Evolutionary conservation across 2,113 vertebrate species (phyloP), one percentile per base, ranked within the genome.

Genomic region (Trogon melanurus): DNA sequence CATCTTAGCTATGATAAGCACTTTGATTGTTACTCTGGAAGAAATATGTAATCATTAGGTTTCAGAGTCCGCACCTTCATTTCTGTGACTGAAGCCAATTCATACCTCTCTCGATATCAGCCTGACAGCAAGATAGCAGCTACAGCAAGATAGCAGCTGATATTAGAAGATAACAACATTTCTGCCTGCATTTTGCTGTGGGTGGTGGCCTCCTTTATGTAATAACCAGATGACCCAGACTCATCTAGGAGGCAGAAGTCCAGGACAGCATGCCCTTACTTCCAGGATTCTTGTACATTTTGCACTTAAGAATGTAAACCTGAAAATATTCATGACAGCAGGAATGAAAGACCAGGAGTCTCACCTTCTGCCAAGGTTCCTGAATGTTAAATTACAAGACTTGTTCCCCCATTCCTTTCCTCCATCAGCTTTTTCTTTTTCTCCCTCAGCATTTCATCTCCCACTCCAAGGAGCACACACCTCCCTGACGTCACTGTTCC

Each of bases 51-150:
- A 87, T 93, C 91, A 79, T 92, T 96, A 91, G 50, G 76, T 81
- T 96, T 88, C 70, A 89, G 80, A 79, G 80, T 89, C 86, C 94
- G 92, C 93, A 85, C 92, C 92, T 96, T 93, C 17, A 58, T 89
- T 96, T 95, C 84, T 89, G 50, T 65, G 36, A 82, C 45, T 51
- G 62, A 54, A 86, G 70, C 61, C 73, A 66, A 36, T 81, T 95
- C 80, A 25, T 79, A 58, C 11, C 34, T 89, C 57, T 79, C 53
- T 72, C 73, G 36, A 3, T 88, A 57, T 10, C 75, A 61, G 26
- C 64, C 58, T 92, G 66, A 89, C 53, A 81, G 80, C 48, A 92
- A 95, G 79, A 82, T 41, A 91, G 74, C 69, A 94, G 74, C 57
- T 82, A 61, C 6, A 19, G 23, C 69, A 84, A 91, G 72, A 87